Evolutionary conservation across 1,140 invertebrate species (phyloP), one percentile per base, ranked within the genome.

Genomic region (Drosophila willistoni): DNA sequence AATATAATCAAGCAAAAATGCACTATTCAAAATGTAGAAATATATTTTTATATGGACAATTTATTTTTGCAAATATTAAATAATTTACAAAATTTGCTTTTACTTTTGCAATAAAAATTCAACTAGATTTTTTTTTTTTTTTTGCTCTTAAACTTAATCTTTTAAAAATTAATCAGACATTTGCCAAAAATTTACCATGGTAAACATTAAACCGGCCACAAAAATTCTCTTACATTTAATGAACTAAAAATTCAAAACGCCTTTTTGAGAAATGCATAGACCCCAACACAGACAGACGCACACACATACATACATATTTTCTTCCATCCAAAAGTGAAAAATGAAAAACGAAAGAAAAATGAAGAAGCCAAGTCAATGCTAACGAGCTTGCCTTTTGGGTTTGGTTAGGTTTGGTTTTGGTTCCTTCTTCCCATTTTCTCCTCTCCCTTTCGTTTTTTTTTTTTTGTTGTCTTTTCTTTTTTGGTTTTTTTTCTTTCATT

Each of bases 301-400:
- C 34, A 36, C 34, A 36, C 34, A 36, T 9, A 36, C 34, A 36
- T 12, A 36, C 10, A 36, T 12, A 81, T 74, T 17, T 72, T 59
- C 3, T 12, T 13, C 70, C 44, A 25, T 51, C n/a, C 29, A 33
- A 57, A 56, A 57, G 12, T 54, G 12, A 22, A 54, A 54, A 22
- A 41, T 44, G 63, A 61, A 44, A 51, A 68, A 59, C 59, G n/a
- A 62, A 71, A 47, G 33, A 69, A 77, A 77, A 29, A 14, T 42
- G 44, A 64, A 56, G 42, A 74, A 75, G 72, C 69, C 66, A 70
- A 77, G 60, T 70, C 67, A 82, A 79, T 79, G 79, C 79, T 82
- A 82, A 82, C 80, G 80, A 82, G 80, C 75, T 61, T 73, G 69
- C 69, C 71, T 64, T 70, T 71, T 74, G 7, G 62, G 75, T 66